phyloP scores from a whole-genome alignment of 2,113 vertebrate species.

The Anser brachyrhynchus region DNA sequence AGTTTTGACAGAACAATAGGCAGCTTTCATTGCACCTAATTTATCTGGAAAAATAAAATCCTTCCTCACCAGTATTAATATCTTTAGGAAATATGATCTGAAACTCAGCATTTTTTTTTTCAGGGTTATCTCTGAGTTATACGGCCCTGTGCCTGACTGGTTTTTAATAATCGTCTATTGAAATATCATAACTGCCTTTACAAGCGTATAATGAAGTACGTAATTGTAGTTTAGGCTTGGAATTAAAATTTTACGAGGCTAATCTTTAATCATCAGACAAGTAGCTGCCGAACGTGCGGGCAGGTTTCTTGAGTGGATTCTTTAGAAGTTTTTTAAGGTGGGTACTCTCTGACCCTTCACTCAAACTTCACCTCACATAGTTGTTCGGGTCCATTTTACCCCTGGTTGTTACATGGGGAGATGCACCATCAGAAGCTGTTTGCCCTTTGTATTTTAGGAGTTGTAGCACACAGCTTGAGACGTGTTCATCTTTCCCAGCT shows the following conservation, averaged over 20 bases:
- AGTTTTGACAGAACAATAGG: background rate
- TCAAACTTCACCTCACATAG: background rate
- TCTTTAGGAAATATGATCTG: background rate
- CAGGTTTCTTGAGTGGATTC: background rate
- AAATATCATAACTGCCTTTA: background rate
- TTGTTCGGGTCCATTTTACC: background rate
- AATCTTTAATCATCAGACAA: background rate
- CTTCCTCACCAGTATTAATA: background rate
- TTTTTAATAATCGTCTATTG: background rate
- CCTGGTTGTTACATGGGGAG: background rate
- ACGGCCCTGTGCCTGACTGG: background rate
- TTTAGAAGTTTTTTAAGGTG: background rate
- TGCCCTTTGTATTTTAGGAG: background rate
- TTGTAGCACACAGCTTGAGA: background rate
- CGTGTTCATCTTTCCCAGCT: fast-evolving
- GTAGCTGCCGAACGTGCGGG: background rate
- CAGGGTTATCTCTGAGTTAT: background rate
- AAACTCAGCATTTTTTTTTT: background rate
- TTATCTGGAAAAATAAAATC: background rate
- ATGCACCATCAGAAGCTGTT: background rate
- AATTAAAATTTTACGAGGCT: background rate
- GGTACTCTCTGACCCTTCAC: background rate
- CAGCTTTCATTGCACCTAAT: background rate
- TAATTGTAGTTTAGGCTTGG: background rate
- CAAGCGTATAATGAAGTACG: background rate